Conservation (phyloP, 2,888 invertebrate species). For the Tiphia femorata region DNA sequence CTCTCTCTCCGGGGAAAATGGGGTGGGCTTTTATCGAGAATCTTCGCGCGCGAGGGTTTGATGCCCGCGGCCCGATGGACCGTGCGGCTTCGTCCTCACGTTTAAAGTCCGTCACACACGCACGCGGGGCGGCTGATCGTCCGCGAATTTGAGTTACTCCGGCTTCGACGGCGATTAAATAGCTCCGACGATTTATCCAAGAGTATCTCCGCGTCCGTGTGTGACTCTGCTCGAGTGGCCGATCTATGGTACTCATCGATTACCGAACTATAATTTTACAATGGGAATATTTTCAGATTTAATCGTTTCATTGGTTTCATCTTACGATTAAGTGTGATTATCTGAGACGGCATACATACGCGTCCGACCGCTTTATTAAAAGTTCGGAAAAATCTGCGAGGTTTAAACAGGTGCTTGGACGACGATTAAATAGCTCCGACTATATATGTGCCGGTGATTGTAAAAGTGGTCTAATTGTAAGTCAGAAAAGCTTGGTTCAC, state of each 20-base stretch:
- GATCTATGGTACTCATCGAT: neutral
- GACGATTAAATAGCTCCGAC: too few relatives aligned
- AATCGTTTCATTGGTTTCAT: too few relatives aligned
- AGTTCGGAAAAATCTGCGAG: too few relatives aligned
- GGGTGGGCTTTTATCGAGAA: neutral
- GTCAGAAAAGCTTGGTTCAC: too few relatives aligned
- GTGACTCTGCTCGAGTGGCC: neutral
- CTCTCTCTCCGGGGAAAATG: neutral
- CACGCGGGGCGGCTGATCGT: constrained; percentile 18
- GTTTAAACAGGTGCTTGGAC: too few relatives aligned
- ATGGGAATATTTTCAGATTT: too few relatives aligned
- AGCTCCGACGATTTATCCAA: too few relatives aligned
- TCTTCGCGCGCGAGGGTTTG: neutral
- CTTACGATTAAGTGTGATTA: neutral
- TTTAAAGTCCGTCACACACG: constrained; percentile 17
- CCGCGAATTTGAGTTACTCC: constrained; percentile 11
- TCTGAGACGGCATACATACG: too few relatives aligned
- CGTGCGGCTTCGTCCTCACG: constrained; percentile 10
- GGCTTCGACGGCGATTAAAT: neutral
- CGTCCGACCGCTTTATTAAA: too few relatives aligned
- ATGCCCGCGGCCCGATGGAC: neutral
- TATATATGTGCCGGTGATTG: too few relatives aligned
- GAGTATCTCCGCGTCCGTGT: neutral
- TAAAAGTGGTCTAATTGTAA: too few relatives aligned
- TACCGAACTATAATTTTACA: too few relatives aligned